Conservation (phyloP, 2,797 vertebrate species). For the Coluber constrictor region DNA sequence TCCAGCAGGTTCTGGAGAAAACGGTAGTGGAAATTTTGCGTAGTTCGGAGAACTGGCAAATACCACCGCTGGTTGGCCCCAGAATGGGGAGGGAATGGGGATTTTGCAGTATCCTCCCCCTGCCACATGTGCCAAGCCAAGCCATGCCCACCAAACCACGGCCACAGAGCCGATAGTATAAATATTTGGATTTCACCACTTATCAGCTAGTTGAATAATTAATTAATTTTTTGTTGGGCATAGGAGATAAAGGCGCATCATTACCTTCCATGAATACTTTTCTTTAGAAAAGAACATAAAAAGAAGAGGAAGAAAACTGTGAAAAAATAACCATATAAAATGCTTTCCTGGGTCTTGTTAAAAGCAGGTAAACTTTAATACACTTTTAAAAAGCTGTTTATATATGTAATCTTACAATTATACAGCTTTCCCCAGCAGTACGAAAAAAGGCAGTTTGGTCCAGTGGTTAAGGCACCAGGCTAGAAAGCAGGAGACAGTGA, state of each 20-base stretch:
- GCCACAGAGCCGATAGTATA: too few species aligned
- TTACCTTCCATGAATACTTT: neutral
- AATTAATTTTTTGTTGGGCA: neutral
- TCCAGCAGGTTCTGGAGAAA: too few species aligned
- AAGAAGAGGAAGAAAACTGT: neutral
- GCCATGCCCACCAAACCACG: too few species aligned
- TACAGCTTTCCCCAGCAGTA: neutral
- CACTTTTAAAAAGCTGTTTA: neutral
- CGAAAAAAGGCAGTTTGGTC: neutral
- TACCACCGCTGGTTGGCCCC: too few species aligned
- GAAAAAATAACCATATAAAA: neutral
- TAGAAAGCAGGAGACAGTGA: neutral
- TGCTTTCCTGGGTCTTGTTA: neutral
- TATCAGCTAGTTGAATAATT: neutral
- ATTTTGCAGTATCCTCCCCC: too few species aligned
- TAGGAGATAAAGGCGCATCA: neutral
- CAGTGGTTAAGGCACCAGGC: neutral
- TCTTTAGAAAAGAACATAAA: neutral
- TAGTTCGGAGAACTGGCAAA: too few species aligned
- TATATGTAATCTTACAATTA: neutral
- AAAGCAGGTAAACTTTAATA: neutral
- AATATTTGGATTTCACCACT: too few species aligned
- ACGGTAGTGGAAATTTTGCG: too few species aligned
- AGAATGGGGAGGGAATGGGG: too few species aligned
- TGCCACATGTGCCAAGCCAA: too few species aligned